phyloP scores from a whole-genome alignment of 2,888 invertebrate species.

The Halictus quadricinctus region DNA sequence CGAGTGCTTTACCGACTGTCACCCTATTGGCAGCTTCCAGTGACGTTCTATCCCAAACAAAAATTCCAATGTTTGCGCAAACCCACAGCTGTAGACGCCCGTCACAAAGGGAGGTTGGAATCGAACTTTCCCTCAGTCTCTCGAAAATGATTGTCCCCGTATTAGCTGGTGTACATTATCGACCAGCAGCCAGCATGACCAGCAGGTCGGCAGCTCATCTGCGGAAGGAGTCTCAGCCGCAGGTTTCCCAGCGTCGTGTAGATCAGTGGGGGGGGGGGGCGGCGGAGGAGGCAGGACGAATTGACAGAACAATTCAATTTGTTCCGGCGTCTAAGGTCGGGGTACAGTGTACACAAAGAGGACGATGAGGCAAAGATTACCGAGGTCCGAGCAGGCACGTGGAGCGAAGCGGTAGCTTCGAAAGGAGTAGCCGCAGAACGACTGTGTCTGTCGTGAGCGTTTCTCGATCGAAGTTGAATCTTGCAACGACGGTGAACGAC shows the following conservation, averaged over 20 bases:
- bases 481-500: neutral
- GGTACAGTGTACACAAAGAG: neutral
- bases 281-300: neutral
- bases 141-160: neutral
- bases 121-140: neutral
- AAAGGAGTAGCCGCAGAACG: neutral
- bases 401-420: neutral
- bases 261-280: neutral
- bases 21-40: neutral
- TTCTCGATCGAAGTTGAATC: neutral
- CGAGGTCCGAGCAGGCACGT: neutral
- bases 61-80: neutral
- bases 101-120: neutral
- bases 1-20: too few relatives aligned
- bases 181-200: neutral
- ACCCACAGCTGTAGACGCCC: neutral
- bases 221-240: neutral
- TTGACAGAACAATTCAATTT: neutral
- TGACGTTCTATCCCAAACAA: neutral
- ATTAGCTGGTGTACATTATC: neutral
- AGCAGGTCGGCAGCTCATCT: neutral
- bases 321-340: neutral
- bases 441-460: neutral
- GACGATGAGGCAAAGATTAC: neutral
- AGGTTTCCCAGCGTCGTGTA: neutral